Conservation (phyloP, 2,888 invertebrate genomes). For the Coleophora deauratella region DNA sequence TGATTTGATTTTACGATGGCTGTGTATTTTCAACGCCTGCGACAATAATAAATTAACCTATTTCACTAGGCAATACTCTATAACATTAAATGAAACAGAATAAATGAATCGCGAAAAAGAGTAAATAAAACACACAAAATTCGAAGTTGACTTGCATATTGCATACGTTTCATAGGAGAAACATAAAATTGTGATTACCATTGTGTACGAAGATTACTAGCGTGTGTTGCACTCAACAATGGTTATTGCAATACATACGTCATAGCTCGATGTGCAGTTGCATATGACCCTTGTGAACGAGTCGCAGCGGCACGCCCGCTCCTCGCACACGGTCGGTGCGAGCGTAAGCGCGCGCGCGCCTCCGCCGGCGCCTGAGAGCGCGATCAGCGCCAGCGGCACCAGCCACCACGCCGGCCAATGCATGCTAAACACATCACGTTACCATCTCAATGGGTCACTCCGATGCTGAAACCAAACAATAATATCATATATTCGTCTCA, state of each 20-base stretch:
- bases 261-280: slow-evolving; percentile 63
- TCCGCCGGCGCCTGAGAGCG: slow-evolving; percentile 9
- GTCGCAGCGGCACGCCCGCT: slow-evolving; percentile 73
- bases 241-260: slow-evolving; percentile 39
- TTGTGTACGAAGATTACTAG: no score
- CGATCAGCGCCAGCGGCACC: slow-evolving; percentile 38
- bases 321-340: slow-evolving; percentile 63
- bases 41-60: no score
- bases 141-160: no score
- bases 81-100: no score
- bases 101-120: no score
- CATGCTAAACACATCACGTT: slow-evolving; percentile 54
- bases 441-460: slow-evolving; percentile 46
- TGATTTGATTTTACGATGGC: no score
- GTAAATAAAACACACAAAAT: no score
- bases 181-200: no score
- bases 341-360: slow-evolving; percentile 34
- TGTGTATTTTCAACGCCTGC: no score
- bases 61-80: no score
- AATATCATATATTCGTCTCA: no score
- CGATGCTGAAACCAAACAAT: slow-evolving; percentile 27
- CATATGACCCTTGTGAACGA: slow-evolving; percentile 72
- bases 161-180: no score
- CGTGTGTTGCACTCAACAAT: neutral
- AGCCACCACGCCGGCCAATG: slow-evolving; percentile 51